Evolutionary conservation across 1,140 invertebrate species (phyloP).

Genomic region (Pogonognathellus flavescens): DNA sequence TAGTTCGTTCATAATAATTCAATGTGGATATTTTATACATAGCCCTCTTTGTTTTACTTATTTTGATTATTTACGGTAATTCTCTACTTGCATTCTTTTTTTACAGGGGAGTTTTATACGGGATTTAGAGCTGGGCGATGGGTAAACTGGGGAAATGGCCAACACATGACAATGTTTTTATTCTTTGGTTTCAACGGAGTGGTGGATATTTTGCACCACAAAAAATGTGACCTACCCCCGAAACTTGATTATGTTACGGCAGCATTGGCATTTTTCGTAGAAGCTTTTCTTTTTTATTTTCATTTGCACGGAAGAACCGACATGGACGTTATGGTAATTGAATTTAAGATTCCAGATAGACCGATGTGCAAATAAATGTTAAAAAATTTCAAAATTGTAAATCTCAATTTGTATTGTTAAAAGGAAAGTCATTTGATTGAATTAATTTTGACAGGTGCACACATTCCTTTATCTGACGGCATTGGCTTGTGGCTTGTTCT

Average conservation of each 20-base stretch:
- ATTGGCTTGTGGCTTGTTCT: conserved; percentile 67
- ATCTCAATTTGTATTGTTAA: too few species aligned
- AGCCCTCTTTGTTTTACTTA: neutral
- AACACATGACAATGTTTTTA: conserved; percentile 75
- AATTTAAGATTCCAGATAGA: too few species aligned
- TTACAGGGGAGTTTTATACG: conserved; percentile 69
- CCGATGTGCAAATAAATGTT: too few species aligned
- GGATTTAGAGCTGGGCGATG: conserved; percentile 71
- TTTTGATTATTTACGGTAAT: neutral
- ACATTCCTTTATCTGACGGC: conserved; percentile 71
- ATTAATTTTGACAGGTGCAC: conserved; percentile 69
- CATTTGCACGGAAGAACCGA: conserved; percentile 72
- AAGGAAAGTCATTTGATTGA: too few species aligned
- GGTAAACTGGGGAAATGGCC: conserved; percentile 69
- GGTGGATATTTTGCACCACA: conserved; percentile 71
- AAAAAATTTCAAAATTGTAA: too few species aligned
- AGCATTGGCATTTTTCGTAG: conserved; percentile 70
- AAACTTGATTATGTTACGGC: conserved; percentile 71
- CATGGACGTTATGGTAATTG: conserved; percentile 70
- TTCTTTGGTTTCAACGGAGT: conserved; percentile 72
- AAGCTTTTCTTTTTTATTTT: conserved; percentile 72
- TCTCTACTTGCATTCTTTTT: too few species aligned
- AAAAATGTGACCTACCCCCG: conserved; percentile 69
- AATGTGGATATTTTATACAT: neutral
- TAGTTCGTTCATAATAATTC: too few species aligned